Evolutionary conservation across 2,113 vertebrate genomes (phyloP).

Genomic region (Elephantulus edwardii): DNA sequence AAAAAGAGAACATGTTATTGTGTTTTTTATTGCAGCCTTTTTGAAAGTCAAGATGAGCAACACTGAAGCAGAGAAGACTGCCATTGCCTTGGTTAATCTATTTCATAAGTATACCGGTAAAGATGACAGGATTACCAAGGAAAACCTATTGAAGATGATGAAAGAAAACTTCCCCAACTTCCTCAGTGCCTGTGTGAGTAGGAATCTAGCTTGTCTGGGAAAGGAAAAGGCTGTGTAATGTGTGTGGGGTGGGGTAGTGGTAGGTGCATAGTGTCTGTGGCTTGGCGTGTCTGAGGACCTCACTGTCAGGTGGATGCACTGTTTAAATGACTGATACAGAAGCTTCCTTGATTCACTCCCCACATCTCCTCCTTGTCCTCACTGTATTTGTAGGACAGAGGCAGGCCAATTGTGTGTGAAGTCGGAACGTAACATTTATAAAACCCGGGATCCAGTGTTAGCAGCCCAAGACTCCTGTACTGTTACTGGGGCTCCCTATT

Average conservation of each 20-base stretch:
- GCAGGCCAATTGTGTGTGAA: neutral
- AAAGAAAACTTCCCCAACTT: neutral
- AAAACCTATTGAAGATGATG: accelerated
- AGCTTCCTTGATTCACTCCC: neutral
- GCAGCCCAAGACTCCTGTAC: neutral
- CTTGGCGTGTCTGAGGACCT: neutral
- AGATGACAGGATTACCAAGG: neutral
- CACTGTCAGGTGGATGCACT: neutral
- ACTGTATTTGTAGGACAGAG: neutral
- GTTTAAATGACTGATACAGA: neutral
- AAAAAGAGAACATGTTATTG: neutral
- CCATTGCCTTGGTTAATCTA: accelerated
- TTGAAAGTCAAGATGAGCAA: neutral
- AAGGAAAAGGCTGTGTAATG: neutral
- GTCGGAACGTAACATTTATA: neutral
- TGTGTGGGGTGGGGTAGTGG: neutral
- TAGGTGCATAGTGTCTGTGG: neutral
- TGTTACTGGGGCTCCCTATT: neutral
- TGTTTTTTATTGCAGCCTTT: neutral
- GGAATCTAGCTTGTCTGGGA: accelerated
- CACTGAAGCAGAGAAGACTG: neutral
- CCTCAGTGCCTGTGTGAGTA: constrained; percentile 56
- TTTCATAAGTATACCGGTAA: neutral
- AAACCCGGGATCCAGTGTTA: no score
- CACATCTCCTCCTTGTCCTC: neutral